Evolutionary conservation across 1,140 invertebrate species (phyloP).

Genomic region (Drosophila leontia): DNA sequence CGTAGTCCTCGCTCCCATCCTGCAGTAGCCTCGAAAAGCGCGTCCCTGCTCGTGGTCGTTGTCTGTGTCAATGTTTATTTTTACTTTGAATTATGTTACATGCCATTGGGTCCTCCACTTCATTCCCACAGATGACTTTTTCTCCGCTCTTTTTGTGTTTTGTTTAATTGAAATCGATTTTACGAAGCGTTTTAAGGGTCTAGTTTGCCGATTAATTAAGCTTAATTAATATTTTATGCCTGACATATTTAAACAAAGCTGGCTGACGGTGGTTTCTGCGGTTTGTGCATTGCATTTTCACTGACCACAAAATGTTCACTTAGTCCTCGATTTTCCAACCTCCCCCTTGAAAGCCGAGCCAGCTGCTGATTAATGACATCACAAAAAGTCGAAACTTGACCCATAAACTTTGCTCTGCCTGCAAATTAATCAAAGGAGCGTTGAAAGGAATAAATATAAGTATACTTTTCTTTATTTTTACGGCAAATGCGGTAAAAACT

Average conservation of each 20-base stretch:
- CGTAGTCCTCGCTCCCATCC: neutral
- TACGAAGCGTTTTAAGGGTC: constrained; percentile 13
- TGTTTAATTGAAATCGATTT: constrained; percentile 48
- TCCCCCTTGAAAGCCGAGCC: constrained; percentile 15
- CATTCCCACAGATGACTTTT: constrained; percentile 7
- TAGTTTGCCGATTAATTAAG: constrained; percentile 40
- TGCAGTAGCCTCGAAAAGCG: constrained; percentile 2
- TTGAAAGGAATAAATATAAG: constrained; percentile 27
- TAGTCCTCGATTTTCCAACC: neutral
- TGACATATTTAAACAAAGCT: constrained; percentile 11
- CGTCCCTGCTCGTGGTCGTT: constrained; percentile 13
- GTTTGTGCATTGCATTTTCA: constrained; percentile 25
- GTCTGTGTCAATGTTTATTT: constrained; percentile 76
- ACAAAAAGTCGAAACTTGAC: constrained; percentile 57
- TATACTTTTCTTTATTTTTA: constrained; percentile 36
- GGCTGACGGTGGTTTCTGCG: constrained; percentile 18
- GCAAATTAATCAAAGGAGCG: constrained; percentile 65
- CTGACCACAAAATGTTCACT: constrained; percentile 16
- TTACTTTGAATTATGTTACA: constrained; percentile 80
- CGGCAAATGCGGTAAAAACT: constrained; percentile 40
- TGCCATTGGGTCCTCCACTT: constrained; percentile 25
- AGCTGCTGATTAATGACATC: constrained; percentile 47
- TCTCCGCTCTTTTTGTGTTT: constrained; percentile 11
- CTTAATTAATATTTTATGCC: constrained; percentile 47
- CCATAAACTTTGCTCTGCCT: constrained; percentile 54